These are phyloP conservation scores for Esox lucius DNA, from an alignment of 2,797 vertebrate species.

Conservation along the genomic window DNA sequence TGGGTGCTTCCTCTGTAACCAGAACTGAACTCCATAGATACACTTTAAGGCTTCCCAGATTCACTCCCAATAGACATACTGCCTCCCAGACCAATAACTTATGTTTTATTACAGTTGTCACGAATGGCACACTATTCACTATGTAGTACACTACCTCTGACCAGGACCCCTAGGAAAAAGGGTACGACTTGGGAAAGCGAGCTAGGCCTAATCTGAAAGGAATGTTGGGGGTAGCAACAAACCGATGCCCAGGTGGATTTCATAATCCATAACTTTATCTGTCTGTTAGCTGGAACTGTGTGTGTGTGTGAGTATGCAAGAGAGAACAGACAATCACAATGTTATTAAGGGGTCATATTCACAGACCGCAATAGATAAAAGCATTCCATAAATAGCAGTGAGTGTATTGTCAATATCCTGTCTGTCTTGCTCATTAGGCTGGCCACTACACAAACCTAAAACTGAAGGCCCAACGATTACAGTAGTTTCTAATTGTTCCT, in stretches of 20 bases:
- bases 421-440: neutral
- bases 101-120: neutral
- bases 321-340: neutral
- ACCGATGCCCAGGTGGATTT: conserved; percentile 16
- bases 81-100: neutral
- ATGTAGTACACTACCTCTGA: neutral
- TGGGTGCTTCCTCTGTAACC: neutral
- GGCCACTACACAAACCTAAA: neutral
- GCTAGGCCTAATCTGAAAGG: conserved; percentile 14
- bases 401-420: neutral
- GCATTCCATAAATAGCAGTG: conserved; percentile 5
- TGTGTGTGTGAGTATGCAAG: too few relatives aligned
- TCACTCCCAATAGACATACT: neutral
- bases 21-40: neutral
- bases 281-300: neutral
- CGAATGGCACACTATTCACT: neutral
- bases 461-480: too few relatives aligned
- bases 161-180: neutral
- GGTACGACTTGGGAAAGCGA: neutral
- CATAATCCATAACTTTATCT: conserved; percentile 17
- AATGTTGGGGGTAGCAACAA: conserved; percentile 11
- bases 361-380: neutral
- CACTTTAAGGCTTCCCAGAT: neutral
- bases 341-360: neutral
- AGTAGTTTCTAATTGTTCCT: too few relatives aligned